Evolutionary conservation across 2,113 vertebrate genomes (phyloP), one percentile per base, ranked within the genome.

Genomic region (Oreotrochilus melanogaster): DNA sequence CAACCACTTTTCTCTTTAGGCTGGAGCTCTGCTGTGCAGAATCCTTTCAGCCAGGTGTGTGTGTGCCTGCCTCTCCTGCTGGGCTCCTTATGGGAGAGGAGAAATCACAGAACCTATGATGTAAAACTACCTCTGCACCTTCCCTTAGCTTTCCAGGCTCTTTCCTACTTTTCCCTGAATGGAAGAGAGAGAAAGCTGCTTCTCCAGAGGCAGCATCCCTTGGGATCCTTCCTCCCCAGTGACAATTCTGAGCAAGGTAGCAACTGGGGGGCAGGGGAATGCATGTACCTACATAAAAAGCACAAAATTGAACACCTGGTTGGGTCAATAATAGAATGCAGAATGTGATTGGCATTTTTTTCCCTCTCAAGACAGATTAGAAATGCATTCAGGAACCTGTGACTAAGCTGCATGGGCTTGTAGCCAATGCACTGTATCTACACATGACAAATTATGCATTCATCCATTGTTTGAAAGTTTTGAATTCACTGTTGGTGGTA

Each of bases 381-480:
- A 87, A 94, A 90, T 1, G 10, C 64, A 31, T 61, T 88, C 51
- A 90, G 89, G 57, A 92, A 83, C 78, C 75, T 67, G 66, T 78
- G 91, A 82, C 88, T 89, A 87, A 94, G 92, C 85, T 73, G 79
- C 72, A 90, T 0, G n/a, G 95, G 95, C 95, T 91, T 67, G 33
- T 45, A 72, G 92, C 92, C 94, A 96, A 80, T 2, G 33, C 61
- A 6, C 86, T 56, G 21, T 27, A 80, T 82, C 93, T 74, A 12
- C 92, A 70, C 62, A 86, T n/a, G 93, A 93, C 89, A 83, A 89
- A 82, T 76, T 42, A 45, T 62, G 80, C 37, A 74, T 90, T 95
- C 94, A 50, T 69, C 94, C 90, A 90, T 93, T 83, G 92, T 95
- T 96, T 96, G 86, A 74, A 97, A 97, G 97, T 97, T 97, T 97